Evolutionary conservation across 2,797 vertebrate genomes (phyloP), one percentile per base, ranked within the genome.

Genomic region (Dromococcyx pavoninus): DNA sequence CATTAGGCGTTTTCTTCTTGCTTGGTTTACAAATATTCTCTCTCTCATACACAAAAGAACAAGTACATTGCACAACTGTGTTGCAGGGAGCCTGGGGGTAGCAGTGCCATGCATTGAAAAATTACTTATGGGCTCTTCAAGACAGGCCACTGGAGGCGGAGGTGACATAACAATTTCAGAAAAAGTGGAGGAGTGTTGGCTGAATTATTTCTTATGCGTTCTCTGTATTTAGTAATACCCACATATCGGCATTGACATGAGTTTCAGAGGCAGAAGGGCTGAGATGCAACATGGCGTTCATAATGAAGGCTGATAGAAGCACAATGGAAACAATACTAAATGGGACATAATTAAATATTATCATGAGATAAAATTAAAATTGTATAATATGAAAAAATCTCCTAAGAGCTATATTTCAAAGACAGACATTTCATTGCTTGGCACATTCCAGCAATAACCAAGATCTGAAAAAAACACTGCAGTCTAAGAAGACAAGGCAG

Each of bases 181-280:
- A 86, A 94, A 90, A 94, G 75, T 81, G 73, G 85, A 94, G 62
- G 91, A 93, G 86, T 80, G 76, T 71, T 95, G 93, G 86, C 60
- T 96, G 91, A 91, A 94, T 66, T 94, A 91, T 97, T 94, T 94
- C 89, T 95, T 89, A 86, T 82, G 86, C 74, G 88, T 96, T 94
- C 89, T 86, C 87, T 93, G 67, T 91, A 76, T 95, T 96, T 94
- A 96, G 86, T 88, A 94, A 92, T 96, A 79, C 67, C 85, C 79
- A 94, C 81, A 69, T 91, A 86, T 67, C 96, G 95, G 78, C 94
- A 91, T 86, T 95, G 93, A 95, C 87, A 74, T 43, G 82, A 95
- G 69, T 84, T 95, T 93, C 89, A 95, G 84, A 91, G 92, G 79
- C 93, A 92, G 88, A 94, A 70, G 86, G 56, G 73, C 79, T 92